These are phyloP conservation scores for Chirona hameri DNA, from an alignment of 2,888 invertebrate species.

Conservation along the genomic window DNA sequence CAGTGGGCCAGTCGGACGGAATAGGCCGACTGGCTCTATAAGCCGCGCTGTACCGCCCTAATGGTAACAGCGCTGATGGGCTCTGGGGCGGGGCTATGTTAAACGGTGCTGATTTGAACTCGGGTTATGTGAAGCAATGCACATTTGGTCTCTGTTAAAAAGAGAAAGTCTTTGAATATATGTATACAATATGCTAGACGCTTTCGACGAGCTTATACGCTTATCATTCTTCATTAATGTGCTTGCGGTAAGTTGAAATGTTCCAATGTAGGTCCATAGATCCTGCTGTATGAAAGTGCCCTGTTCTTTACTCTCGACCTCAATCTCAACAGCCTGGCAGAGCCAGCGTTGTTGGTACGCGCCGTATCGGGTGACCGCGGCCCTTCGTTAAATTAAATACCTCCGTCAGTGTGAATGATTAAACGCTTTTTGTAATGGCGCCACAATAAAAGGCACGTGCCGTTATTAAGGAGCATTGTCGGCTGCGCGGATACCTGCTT, in stretches of 20 bases:
- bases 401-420: conserved; percentile 13
- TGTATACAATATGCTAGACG: too few species aligned
- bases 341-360: too few species aligned
- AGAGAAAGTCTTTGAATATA: too few species aligned
- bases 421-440: conserved; percentile 1
- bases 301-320: too few species aligned
- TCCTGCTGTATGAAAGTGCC: too few species aligned
- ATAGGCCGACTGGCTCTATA: not conserved
- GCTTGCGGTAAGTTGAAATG: too few species aligned
- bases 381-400: not conserved
- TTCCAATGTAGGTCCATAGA: too few species aligned
- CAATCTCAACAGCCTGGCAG: too few species aligned
- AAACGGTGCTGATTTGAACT: not conserved
- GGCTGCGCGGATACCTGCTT: not conserved
- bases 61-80: not conserved
- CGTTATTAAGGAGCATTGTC: conserved; percentile 8
- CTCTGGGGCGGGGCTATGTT: not conserved
- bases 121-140: not conserved
- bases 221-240: too few species aligned
- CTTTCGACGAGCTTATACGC: too few species aligned
- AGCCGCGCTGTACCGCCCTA: not conserved
- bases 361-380: not conserved
- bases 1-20: not conserved
- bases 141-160: too few species aligned
- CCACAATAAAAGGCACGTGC: conserved; percentile 2